A percentile compares a stretch with the other conserved stretches of the same genome.
phyloP scores from a whole-genome alignment of 2,888 invertebrate genomes.

The Cheilosia soror region DNA sequence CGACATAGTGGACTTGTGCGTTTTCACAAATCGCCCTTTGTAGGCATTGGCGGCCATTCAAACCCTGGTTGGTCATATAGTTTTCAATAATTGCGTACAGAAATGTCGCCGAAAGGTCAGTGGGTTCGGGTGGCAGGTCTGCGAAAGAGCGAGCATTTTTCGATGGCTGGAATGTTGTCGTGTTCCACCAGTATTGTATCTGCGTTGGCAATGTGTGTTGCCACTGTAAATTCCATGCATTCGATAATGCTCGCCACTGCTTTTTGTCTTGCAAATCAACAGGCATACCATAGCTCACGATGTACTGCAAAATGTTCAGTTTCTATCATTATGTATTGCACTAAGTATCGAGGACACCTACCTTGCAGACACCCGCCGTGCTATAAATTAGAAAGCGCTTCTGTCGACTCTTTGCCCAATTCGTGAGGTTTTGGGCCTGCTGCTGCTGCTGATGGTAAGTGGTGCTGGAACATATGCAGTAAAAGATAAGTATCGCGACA shows the following conservation, averaged over 20 bases:
- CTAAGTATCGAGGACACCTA: background rate
- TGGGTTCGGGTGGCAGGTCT: conserved; percentile 6
- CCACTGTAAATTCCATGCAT: conserved; percentile 48
- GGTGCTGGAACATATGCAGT: background rate
- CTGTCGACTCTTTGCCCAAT: conserved; percentile 33
- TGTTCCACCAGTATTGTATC: conserved; percentile 24
- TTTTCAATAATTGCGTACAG: conserved; percentile 54
- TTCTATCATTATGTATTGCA: background rate
- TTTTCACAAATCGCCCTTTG: conserved; percentile 65
- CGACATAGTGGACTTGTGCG: conserved; percentile 59
- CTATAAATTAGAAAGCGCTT: conserved; percentile 32
- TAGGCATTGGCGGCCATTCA: conserved; percentile 55
- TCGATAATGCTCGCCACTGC: conserved; percentile 13
- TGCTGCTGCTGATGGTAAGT: background rate
- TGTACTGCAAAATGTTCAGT: background rate
- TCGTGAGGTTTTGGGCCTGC: background rate
- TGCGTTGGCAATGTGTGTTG: conserved; percentile 27
- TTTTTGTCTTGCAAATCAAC: conserved; percentile 34
- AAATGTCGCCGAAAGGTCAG: conserved; percentile 42
- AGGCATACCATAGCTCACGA: conserved; percentile 15
- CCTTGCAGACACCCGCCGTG: conserved; percentile 26
- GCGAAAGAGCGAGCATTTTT: background rate
- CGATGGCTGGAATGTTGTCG: conserved; percentile 14
- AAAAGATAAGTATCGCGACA: conserved; percentile 3
- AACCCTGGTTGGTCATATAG: conserved; percentile 54